Evolutionary conservation across 2,888 invertebrate species (phyloP), one percentile per base, ranked within the genome.

Genomic region (Hydroisotoma schaefferi): DNA sequence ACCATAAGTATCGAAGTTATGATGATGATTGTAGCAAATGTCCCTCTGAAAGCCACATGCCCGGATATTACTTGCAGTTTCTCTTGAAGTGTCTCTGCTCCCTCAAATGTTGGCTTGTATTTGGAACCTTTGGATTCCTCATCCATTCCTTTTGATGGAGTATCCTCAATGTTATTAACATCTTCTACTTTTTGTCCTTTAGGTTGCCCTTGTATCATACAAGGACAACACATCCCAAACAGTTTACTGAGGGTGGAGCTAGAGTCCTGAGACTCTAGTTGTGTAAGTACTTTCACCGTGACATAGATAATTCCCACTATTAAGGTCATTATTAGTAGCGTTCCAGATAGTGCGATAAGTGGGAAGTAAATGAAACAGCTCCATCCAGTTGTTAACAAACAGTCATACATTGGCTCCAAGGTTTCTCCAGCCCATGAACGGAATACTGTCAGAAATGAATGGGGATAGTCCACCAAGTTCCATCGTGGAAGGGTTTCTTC

Each of bases 391-490:
- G 55, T 49, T 18, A 44, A 51, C 5, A 54, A 26, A 15, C 55
- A 54, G 12, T 53, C 58, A 51, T 63, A 57, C 6, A 66, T 27
- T 2, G 62, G 55, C 43, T 66, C 63, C 20, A 60, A 26, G 58
- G 59, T 57, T 53, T 66, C 66, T 10, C 55, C 63, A 23, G 57
- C 47, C 20, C 57, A 62, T 28, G 57, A 52, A 2, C 66, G 62
- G 4, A 54, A 10, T 4, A 60, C 47, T 3, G 47, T 10, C 25
- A 57, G 43, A 54, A 60, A 56, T 12, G 63, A 61, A 43, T 63
- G 60, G 52, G 54, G 54, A 44, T 54, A 62, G 22, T 60, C 55
- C 12, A 59, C 28, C 28, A 57, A 65, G 48, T 33, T 63, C 52
- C 52, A 63, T 1, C 60, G 48, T 6, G 61, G 62, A 6, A 59